Conservation (phyloP, 2,888 invertebrate genomes). For the Limnephilus auricula region DNA sequence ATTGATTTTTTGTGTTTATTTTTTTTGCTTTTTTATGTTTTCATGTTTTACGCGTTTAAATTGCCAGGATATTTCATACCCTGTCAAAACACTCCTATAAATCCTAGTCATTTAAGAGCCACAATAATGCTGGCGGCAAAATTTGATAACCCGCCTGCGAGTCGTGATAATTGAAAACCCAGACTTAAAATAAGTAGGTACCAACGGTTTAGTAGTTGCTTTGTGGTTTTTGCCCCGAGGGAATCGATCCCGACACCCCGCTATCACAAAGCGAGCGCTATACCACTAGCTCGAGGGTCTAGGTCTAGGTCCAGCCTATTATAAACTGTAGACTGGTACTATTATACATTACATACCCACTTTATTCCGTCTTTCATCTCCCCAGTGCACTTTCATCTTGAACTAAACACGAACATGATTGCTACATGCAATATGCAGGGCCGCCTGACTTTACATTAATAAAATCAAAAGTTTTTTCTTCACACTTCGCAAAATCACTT, state of each 20-base stretch:
- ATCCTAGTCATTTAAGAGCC: too few relatives aligned
- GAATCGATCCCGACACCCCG: not conserved
- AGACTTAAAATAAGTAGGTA: too few relatives aligned
- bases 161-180: too few relatives aligned
- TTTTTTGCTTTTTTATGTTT: too few relatives aligned
- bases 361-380: not conserved
- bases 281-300: not conserved
- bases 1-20: too few relatives aligned
- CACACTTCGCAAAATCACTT: too few relatives aligned
- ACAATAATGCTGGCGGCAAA: too few relatives aligned
- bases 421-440: not conserved
- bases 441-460: not conserved
- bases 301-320: not conserved
- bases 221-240: not conserved
- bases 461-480: too few relatives aligned
- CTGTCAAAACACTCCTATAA: too few relatives aligned
- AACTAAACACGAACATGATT: not conserved
- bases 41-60: too few relatives aligned
- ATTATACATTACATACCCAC: not conserved
- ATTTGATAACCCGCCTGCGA: too few relatives aligned
- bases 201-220: not conserved
- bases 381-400: not conserved
- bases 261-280: not conserved
- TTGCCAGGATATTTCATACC: too few relatives aligned
- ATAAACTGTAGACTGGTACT: not conserved